A percentile compares a stretch with the other conserved stretches of the same genome.
Evolutionary conservation across 37 sponge, comb jelly and placozoan genomes (phyloP).

Genomic region (Ianthella basta): DNA sequence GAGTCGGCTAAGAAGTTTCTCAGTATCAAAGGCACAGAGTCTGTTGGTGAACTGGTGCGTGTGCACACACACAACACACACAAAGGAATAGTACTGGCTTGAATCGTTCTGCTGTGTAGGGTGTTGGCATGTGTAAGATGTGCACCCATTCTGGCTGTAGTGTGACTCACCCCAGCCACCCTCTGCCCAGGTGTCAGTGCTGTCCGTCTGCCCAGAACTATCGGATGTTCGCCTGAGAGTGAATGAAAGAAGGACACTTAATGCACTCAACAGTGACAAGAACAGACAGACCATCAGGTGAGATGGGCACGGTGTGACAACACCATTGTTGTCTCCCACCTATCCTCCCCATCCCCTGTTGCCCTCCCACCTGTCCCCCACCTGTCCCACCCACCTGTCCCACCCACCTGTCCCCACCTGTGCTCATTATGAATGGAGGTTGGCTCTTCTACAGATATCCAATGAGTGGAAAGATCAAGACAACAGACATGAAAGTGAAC

Average conservation of each 20-base stretch:
- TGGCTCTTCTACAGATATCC: slow-evolving; percentile 64
- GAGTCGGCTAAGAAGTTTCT: slow-evolving; percentile 90
- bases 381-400: no score
- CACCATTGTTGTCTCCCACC: no score
- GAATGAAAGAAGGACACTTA: slow-evolving; percentile 88
- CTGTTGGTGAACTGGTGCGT: slow-evolving; percentile 59
- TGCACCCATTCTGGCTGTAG: neutral
- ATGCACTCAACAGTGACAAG: slow-evolving; percentile 92
- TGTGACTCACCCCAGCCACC: neutral
- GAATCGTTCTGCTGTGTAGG: neutral
- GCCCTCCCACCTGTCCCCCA: no score
- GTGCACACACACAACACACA: no score
- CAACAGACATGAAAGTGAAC: slow-evolving; percentile 96
- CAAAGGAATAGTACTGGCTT: no score
- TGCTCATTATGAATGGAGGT: neutral
- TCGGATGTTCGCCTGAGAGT: slow-evolving; percentile 90
- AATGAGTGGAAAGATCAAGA: slow-evolving; percentile 89
- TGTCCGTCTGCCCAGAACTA: slow-evolving; percentile 88
- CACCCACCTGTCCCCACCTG: no score
- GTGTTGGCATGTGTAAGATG: neutral
- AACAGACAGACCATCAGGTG: slow-evolving; percentile 84
- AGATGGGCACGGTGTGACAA: neutral
- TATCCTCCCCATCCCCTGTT: no score
- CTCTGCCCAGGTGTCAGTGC: slow-evolving; percentile 47
- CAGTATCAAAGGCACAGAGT: slow-evolving; percentile 57